Conservation (phyloP, 2,797 vertebrate species). For the Acridotheres tristis region DNA sequence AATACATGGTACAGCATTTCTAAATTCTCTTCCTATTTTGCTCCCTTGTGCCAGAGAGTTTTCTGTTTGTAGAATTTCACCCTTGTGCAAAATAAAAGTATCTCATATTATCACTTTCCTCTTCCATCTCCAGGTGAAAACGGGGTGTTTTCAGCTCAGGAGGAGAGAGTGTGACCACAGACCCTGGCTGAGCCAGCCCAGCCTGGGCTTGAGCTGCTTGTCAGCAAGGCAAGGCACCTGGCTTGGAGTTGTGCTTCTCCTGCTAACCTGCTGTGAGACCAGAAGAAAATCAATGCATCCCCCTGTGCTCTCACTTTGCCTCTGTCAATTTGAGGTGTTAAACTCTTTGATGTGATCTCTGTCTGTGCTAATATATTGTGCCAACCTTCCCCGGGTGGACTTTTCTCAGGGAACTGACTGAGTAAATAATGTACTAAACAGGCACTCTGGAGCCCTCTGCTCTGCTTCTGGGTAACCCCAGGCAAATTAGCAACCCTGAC, state of each 20-base stretch:
- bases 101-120: not conserved
- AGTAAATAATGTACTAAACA: not conserved
- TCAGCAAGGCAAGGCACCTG: not conserved
- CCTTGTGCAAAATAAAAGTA: not conserved
- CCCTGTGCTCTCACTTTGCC: not conserved
- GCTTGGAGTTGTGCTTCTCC: not conserved
- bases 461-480: not conserved
- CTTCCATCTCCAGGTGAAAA: not conserved
- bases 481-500: conserved; percentile 1
- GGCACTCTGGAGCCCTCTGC: not conserved
- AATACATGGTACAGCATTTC: not conserved
- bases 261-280: not conserved
- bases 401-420: not conserved
- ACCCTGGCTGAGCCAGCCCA: not conserved
- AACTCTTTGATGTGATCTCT: not conserved
- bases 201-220: not conserved
- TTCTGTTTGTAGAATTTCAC: not conserved
- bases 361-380: not conserved
- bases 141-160: not conserved
- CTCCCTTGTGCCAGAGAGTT: not conserved
- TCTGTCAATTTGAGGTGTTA: conserved; percentile 46
- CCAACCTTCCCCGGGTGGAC: not conserved
- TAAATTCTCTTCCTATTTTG: not conserved
- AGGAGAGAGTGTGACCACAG: not conserved
- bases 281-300: not conserved